Percentiles rank a stretch among this genome's conserved stretches.
Conservation (phyloP, 2,888 invertebrate genomes). For the Chalcosyrphus nemorum region DNA sequence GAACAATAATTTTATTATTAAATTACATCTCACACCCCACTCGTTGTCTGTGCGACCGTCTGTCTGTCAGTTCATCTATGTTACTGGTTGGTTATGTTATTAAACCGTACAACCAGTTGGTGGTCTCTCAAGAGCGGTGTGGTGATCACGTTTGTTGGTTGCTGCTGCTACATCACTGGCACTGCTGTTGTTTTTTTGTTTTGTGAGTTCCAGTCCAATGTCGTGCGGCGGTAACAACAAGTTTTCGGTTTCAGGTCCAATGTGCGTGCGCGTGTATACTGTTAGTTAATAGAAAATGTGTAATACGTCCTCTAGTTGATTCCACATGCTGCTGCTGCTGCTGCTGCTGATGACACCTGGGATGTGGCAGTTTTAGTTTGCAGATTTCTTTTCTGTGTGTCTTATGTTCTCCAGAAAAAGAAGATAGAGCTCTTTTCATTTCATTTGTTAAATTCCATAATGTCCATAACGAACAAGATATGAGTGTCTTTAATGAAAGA, state of each 20-base stretch:
- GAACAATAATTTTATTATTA: conserved; percentile 49
- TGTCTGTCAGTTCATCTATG: conserved; percentile 12
- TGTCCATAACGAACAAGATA: neutral
- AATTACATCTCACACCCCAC: neutral
- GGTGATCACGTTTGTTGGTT: conserved; percentile 61
- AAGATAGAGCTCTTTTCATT: neutral
- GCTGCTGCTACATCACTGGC: conserved; percentile 21
- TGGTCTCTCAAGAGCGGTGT: conserved; percentile 58
- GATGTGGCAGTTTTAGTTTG: neutral
- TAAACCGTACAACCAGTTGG: conserved; percentile 63
- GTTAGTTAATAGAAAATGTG: neutral
- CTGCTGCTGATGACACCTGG: neutral
- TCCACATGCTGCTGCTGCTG: neutral
- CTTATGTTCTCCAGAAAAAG: neutral
- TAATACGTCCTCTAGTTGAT: neutral
- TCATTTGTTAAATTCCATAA: conserved; percentile 4
- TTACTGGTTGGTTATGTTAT: conserved; percentile 30
- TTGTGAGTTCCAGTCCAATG: conserved; percentile 26
- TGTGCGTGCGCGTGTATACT: neutral
- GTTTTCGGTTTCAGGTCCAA: conserved; percentile 36
- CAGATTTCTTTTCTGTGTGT: neutral
- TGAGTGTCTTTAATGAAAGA: neutral
- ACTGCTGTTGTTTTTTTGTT: neutral
- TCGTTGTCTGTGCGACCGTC: neutral
- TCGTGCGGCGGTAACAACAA: conserved; percentile 29